Base-by-base conservation (phyloP, 2,888 invertebrate genomes). In the Drosophila antonietae region DNA sequence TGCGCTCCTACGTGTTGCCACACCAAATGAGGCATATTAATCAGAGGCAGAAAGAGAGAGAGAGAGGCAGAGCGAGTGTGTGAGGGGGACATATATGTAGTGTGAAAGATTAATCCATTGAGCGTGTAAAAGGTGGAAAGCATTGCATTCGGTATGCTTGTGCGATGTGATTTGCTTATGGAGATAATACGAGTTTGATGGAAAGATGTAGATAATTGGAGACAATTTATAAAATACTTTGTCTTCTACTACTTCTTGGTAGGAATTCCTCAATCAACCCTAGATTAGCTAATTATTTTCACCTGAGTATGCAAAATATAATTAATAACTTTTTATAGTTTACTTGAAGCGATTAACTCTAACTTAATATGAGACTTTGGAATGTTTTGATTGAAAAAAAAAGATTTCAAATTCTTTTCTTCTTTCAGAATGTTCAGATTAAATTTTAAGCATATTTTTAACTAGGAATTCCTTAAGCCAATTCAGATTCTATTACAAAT, bases 1-100 rank as follows among this genome's bases (percentile, higher is more conserved):
- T 73, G 59, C 65, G 70, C 68, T 70, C 68, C 64, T 53, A 67
- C 63, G 67, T 74, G 79, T 78, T 80, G 81, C 75, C 67, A 67
- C 43, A 70, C 58, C 73, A 68, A 84, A 73, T 73, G 70, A 53
- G 68, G 39, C 51, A 43, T 59, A 78, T 81, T 69, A 71, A 75
- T 80, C 72, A 60, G 49, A 10, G 33, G n/a, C 9, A 43, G 35
- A 33, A 9, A 39, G 31, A 33, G 23, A 10, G 28, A 39, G 31
- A 33, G 23, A 10, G 28, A 23, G 20, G 15, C 12, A 31, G 28
- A 28, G 14, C 35, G 18, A 28, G 31, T 7, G 18, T 44, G 20
- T 4, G 18, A 6, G 20, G 60, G 43, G 10, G 18, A 15, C 23
- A 41, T 6, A 28, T 33, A 33, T 18, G 18, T 44, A 33, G 33